Evolutionary conservation across 2,113 vertebrate species (phyloP).

Genomic region (Hemibagrus wyckioides): DNA sequence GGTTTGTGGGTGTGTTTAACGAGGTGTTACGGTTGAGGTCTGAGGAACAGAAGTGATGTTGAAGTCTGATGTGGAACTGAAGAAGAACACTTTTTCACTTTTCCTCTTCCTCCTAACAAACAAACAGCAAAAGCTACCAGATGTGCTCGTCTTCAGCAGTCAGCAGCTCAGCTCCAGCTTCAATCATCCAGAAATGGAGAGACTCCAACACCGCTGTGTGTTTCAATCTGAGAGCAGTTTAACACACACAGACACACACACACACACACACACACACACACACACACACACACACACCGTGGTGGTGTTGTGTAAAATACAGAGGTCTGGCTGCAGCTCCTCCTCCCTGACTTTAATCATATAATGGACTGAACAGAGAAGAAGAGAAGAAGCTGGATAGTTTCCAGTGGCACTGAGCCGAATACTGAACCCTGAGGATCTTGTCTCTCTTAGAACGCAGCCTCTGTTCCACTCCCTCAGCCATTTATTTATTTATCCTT

Average conservation of each 20-base stretch:
- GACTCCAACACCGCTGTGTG: slow-evolving; percentile 1
- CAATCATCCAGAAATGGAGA: not conserved
- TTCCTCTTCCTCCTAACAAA: slow-evolving; percentile 1
- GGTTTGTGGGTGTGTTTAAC: not conserved
- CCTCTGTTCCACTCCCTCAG: not conserved
- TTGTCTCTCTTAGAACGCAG: not conserved
- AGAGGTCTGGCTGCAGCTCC: not conserved
- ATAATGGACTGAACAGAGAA: not conserved
- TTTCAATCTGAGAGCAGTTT: not conserved
- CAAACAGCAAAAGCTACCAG: not conserved
- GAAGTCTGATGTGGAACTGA: not conserved
- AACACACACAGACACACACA: not conserved
- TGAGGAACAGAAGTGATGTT: not conserved
- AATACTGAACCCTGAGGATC: not conserved
- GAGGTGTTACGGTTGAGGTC: not conserved
- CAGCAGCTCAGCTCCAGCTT: not conserved
- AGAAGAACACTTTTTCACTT: not conserved
- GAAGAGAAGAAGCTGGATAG: not conserved
- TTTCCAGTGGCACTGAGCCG: not conserved
- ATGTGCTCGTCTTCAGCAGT: not conserved
- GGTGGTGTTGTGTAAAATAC: not conserved
- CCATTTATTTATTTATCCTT: not conserved
- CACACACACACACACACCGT: not conserved
- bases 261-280: not conserved
- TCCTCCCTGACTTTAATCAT: not conserved